These are phyloP conservation scores for Phycodurus eques DNA, from an alignment of 2,113 vertebrate genomes.

Conservation along the genomic window DNA sequence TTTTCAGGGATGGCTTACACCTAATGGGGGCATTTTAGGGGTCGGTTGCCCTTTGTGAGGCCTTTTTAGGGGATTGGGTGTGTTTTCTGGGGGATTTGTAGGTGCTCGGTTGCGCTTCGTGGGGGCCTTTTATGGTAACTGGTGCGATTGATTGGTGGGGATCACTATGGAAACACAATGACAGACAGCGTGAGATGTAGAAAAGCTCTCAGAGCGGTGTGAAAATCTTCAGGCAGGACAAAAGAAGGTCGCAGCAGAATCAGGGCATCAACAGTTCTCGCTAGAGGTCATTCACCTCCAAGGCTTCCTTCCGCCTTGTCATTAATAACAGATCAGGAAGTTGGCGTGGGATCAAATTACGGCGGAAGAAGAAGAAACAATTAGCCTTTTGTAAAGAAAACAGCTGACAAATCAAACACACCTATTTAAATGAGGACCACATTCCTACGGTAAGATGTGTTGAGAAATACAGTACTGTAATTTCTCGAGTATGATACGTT, in stretches of 20 bases:
- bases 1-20: too few relatives aligned
- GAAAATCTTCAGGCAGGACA: conserved; percentile 49
- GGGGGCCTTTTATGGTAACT: too few relatives aligned
- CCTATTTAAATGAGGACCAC: neutral
- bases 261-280: conserved; percentile 44
- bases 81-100: too few relatives aligned
- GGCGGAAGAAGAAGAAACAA: conserved; percentile 17
- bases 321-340: conserved; percentile 32
- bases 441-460: neutral
- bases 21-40: too few relatives aligned
- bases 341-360: conserved; percentile 8
- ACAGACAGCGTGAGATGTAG: neutral
- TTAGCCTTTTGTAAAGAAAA: conserved; percentile 39
- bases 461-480: neutral
- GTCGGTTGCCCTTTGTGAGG: too few relatives aligned
- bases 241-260: conserved; percentile 52
- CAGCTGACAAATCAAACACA: neutral
- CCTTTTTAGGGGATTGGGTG: too few relatives aligned
- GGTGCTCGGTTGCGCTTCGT: too few relatives aligned
- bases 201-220: conserved; percentile 6
- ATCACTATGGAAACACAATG: neutral
- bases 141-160: too few relatives aligned
- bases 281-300: conserved; percentile 20
- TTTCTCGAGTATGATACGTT: too few relatives aligned
- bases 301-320: conserved; percentile 27